Percentiles rank a stretch among this genome's conserved stretches.
Evolutionary conservation across 2,113 vertebrate genomes (phyloP).

Genomic region (Grallaria varia): DNA sequence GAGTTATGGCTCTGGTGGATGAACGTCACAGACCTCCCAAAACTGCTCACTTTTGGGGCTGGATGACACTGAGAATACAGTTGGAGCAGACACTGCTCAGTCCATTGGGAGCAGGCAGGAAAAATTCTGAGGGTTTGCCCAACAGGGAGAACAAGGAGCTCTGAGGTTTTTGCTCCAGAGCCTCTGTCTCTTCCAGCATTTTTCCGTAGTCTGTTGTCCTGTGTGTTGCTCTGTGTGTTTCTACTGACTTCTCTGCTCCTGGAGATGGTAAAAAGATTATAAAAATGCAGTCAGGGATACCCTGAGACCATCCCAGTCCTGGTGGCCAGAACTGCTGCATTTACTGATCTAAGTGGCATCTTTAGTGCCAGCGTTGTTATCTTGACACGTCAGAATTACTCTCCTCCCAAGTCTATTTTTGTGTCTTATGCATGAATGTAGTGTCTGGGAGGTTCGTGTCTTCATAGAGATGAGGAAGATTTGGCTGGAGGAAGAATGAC

Average conservation of each 20-base stretch:
- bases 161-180: not conserved
- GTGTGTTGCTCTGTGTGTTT: not conserved
- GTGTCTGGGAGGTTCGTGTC: not conserved
- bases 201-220: not conserved
- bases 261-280: not conserved
- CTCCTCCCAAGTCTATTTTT: not conserved
- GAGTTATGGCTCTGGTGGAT: not conserved
- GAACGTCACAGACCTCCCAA: not conserved
- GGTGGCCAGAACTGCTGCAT: not conserved
- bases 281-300: not conserved
- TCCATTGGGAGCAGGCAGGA: not conserved
- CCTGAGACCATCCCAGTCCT: not conserved
- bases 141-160: not conserved
- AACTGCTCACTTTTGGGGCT: not conserved
- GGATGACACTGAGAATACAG: fast-evolving
- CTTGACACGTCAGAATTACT: not conserved
- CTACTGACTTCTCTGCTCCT: not conserved
- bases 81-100: not conserved
- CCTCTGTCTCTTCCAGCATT: not conserved
- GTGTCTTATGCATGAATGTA: not conserved
- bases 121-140: not conserved
- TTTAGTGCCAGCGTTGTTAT: not conserved
- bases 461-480: not conserved
- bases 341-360: not conserved
- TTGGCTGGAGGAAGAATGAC: not conserved